Evolutionary conservation across 2,113 vertebrate genomes (phyloP).

Genomic region (Todiramphus chloris): DNA sequence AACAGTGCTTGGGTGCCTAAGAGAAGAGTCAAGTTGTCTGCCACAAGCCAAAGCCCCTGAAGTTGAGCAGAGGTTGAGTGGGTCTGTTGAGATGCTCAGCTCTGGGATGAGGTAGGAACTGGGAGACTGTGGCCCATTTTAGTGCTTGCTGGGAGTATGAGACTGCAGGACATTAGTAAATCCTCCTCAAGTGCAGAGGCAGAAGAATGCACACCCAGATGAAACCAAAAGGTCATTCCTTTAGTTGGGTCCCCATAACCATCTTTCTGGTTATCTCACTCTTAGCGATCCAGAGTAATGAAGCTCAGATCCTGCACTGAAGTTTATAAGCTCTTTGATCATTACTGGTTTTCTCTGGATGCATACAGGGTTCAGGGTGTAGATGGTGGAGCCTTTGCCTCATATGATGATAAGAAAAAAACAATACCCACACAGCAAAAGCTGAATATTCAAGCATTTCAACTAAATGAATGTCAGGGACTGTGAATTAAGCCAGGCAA

Average conservation of each 20-base stretch:
- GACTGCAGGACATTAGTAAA: not conserved
- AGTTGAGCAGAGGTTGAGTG: accelerated
- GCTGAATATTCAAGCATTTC: not conserved
- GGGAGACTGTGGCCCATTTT: not conserved
- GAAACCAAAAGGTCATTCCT: not conserved
- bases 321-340: not conserved
- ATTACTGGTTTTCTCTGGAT: not conserved
- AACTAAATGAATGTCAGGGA: not conserved
- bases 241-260: not conserved
- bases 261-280: not conserved
- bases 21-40: not conserved
- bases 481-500: not conserved
- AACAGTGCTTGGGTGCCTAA: not conserved
- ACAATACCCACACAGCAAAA: not conserved
- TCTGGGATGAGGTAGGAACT: not conserved
- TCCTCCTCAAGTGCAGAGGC: not conserved
- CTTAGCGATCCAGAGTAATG: not conserved
- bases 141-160: not conserved
- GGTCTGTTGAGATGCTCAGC: not conserved
- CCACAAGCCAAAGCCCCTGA: not conserved
- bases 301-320: not conserved
- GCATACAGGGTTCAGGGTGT: accelerated
- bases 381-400: not conserved
- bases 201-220: not conserved
- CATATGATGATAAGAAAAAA: not conserved